Evolutionary conservation across 2,113 vertebrate genomes (phyloP).

Genomic region (Vanacampus margaritifer): DNA sequence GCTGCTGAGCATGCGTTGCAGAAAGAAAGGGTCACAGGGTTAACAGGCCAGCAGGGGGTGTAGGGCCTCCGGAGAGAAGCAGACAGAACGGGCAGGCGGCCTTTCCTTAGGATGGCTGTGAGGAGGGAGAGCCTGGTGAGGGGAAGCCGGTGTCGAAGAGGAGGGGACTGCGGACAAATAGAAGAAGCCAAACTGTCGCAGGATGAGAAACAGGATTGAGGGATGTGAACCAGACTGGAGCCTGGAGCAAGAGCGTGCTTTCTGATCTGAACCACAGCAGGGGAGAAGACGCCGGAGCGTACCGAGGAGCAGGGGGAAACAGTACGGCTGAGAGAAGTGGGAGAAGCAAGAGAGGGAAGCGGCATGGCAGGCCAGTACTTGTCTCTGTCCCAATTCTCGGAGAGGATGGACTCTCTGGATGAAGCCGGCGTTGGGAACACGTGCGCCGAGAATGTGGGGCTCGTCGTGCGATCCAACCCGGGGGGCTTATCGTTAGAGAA

Average conservation of each 20-base stretch:
- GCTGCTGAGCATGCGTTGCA: slow-evolving; percentile 74
- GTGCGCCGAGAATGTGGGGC: slow-evolving; percentile 55
- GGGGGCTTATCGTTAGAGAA: slow-evolving; percentile 46
- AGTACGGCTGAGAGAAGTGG: slow-evolving; percentile 54
- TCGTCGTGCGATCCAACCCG: slow-evolving; percentile 44
- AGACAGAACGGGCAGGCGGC: slow-evolving; percentile 72
- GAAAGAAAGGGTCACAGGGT: slow-evolving; percentile 62
- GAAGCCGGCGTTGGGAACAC: slow-evolving; percentile 62
- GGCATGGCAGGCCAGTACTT: slow-evolving; percentile 44
- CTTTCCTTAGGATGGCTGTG: slow-evolving; percentile 90
- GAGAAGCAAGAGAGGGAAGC: slow-evolving; percentile 48
- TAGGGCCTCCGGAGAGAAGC: slow-evolving; percentile 64
- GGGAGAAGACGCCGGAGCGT: slow-evolving; percentile 69
- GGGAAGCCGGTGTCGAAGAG: slow-evolving; percentile 63
- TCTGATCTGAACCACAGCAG: slow-evolving; percentile 76
- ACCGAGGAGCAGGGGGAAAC: slow-evolving; percentile 66
- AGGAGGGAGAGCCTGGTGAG: slow-evolving; percentile 86
- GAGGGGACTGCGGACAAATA: slow-evolving; percentile 59
- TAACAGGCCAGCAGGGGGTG: slow-evolving; percentile 75
- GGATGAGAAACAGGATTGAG: slow-evolving; percentile 72
- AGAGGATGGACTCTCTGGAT: slow-evolving; percentile 73
- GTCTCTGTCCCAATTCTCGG: slow-evolving; percentile 57
- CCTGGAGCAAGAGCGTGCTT: slow-evolving; percentile 79
- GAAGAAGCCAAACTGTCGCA: slow-evolving; percentile 71
- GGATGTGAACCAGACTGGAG: slow-evolving; percentile 76